phyloP scores from a whole-genome alignment of 2,113 vertebrate species.

The Psittacus erithacus region DNA sequence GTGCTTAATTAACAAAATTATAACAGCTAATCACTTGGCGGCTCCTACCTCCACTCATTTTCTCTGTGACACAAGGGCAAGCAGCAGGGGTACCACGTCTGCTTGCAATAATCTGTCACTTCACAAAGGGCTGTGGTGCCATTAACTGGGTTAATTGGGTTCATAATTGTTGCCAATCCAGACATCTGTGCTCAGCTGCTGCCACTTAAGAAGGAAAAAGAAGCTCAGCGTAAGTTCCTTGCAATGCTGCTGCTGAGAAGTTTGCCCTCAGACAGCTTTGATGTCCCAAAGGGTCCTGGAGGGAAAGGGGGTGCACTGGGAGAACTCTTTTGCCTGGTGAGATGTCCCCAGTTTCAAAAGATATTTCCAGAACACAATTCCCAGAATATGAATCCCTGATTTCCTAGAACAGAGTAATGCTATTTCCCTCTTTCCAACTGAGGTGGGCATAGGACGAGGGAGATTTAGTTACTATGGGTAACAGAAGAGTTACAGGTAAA shows the following conservation, averaged over 20 bases:
- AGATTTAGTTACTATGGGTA: background rate
- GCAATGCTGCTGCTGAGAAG: background rate
- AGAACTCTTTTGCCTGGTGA: background rate
- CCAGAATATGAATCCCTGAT: background rate
- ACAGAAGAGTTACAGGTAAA: background rate
- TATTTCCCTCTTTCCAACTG: background rate
- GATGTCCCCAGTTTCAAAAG: background rate
- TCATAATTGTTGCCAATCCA: slow-evolving; percentile 24
- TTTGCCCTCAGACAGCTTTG: background rate
- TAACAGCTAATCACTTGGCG: background rate
- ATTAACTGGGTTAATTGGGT: slow-evolving; percentile 71
- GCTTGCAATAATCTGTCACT: slow-evolving; percentile 42
- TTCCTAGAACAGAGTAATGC: background rate
- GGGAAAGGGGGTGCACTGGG: background rate
- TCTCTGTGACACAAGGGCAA: background rate
- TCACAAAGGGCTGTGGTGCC: slow-evolving; percentile 9
- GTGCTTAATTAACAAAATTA: background rate
- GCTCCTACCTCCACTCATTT: background rate
- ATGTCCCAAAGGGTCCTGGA: background rate
- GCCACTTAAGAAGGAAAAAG: background rate
- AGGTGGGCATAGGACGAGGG: background rate
- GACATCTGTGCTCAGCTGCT: slow-evolving; percentile 48
- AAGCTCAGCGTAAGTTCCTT: background rate
- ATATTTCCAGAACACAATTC: background rate
- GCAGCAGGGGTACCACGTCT: background rate